Evolutionary conservation across 1,140 invertebrate species (phyloP), one percentile per base, ranked within the genome.

Genomic region (Drosophila orena): DNA sequence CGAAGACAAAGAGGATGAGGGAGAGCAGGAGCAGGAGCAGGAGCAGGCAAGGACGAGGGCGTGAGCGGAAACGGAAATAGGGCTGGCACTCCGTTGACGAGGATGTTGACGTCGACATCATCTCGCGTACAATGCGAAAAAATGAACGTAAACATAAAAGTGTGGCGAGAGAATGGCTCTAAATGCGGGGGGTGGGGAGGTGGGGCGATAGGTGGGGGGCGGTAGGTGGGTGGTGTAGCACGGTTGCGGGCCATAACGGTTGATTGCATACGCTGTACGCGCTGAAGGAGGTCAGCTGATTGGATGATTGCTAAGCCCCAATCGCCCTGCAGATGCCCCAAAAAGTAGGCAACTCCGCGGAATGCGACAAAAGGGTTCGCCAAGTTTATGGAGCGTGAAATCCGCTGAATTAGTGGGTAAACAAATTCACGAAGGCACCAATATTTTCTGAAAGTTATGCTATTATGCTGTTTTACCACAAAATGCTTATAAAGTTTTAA

Each of bases 61-160:
- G 47, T 30, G 53, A 20, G 27, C 60, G 55, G 55, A 68, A 49
- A 74, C 52, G 52, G 54, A 72, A 72, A 49, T 53, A 53, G 49
- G 57, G 49, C 61, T 44, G 71, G 77, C 44, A 61, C 78, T 76
- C 53, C 57, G 72, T 60, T 85, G 81, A 85, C 79, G 75, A 88
- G 83, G 81, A 86, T 86, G 83, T 88, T 86, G 81, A 88, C 84
- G 81, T 88, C 81, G 79, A 86, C 79, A 83, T 88, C 84, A 44
- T 64, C 42, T 20, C 59, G 68, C 62, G 62, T 49, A 86, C 81
- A 86, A 83, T 72, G 59, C 79, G 65, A 86, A 86, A 86, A 79
- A 88, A 88, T 73, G 71, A 88, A 72, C 84, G 83, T 83, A 89
- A 86, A 86, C 79, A 86, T 86, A 81, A 89, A 71, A 89, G 79